phyloP scores from a whole-genome alignment of 1,140 invertebrate species.

The Trichonephila inaurata region DNA sequence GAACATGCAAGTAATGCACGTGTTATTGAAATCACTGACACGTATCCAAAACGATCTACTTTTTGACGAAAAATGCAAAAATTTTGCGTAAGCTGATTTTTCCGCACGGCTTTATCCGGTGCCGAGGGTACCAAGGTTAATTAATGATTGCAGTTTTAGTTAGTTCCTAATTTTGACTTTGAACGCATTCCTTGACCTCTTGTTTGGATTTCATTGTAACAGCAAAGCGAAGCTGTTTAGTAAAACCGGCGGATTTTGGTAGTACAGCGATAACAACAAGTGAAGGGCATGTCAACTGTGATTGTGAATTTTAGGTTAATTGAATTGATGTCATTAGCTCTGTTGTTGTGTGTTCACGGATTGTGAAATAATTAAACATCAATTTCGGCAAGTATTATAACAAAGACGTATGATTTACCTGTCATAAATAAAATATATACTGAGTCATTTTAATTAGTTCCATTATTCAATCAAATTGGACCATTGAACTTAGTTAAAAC shows the following conservation, averaged over 20 bases:
- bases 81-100: conserved; percentile 27
- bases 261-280: not conserved
- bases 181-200: not conserved
- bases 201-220: not conserved
- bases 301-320: not conserved
- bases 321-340: not conserved
- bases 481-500: no score
- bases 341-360: not conserved
- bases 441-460: no score
- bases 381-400: not conserved
- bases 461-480: no score
- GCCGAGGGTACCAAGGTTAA: not conserved
- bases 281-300: conserved; percentile 3
- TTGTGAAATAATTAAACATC: not conserved
- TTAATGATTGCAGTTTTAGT: not conserved
- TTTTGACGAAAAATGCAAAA: conserved; percentile 20
- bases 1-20: not conserved
- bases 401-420: no score
- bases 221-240: not conserved
- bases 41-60: conserved; percentile 31
- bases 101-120: not conserved
- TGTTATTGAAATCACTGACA: conserved; percentile 28
- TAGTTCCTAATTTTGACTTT: conserved; percentile 18
- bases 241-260: not conserved
- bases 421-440: no score